These are phyloP conservation scores for Galerucella calmariensis DNA, from an alignment of 2,888 invertebrate genomes.

Conservation along the genomic window DNA sequence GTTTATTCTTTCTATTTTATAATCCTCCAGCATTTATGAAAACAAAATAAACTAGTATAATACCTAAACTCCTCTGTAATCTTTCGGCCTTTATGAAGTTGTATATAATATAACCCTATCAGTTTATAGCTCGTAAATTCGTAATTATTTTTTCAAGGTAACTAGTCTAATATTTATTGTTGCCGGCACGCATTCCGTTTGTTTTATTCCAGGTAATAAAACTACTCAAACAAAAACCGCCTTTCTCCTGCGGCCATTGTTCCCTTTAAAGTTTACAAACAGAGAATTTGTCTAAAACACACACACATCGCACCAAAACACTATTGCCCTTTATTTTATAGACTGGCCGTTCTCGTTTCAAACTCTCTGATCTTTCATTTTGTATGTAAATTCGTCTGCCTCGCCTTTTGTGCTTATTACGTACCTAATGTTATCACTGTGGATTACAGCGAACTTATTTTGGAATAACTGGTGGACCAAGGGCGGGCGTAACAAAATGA, in stretches of 20 bases:
- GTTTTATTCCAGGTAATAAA: slow-evolving; percentile 16
- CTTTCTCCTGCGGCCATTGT: slow-evolving; percentile 16
- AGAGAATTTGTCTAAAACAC: slow-evolving; percentile 20
- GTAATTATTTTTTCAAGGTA: slow-evolving; percentile 2
- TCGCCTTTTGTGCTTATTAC: slow-evolving; percentile 10
- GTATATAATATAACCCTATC: not conserved
- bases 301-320: slow-evolving; percentile 17
- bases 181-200: not conserved
- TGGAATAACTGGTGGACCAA: slow-evolving; percentile 20
- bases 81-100: not conserved
- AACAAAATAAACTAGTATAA: not conserved
- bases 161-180: slow-evolving; percentile 14
- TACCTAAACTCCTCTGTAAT: not conserved
- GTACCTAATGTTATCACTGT: slow-evolving; percentile 8
- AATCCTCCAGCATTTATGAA: no score
- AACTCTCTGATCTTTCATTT: slow-evolving; percentile 24
- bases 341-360: slow-evolving; percentile 10
- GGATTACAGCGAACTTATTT: slow-evolving; percentile 10
- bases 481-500: not conserved
- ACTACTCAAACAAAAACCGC: slow-evolving; percentile 19
- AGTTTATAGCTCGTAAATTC: slow-evolving; percentile 9
- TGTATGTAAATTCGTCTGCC: slow-evolving; percentile 18
- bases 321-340: slow-evolving; percentile 20
- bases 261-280: slow-evolving; percentile 23
- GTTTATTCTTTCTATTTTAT: no score